Conservation (phyloP, 1,140 invertebrate genomes). For the Vanessa atalanta region DNA sequence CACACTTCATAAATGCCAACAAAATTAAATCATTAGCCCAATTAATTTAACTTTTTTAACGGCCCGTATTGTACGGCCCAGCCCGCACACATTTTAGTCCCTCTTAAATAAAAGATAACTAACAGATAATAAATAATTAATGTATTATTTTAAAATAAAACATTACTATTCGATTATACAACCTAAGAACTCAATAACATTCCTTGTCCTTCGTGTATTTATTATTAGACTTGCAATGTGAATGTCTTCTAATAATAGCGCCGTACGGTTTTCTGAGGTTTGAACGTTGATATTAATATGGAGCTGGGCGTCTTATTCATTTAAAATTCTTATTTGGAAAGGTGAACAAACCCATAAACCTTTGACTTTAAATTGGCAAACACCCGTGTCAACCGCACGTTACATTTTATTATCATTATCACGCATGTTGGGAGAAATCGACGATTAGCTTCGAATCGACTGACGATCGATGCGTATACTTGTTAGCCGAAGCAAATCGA, state of each 20-base stretch:
- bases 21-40: too few relatives aligned
- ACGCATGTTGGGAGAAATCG: conserved; percentile 54
- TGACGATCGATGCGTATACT: conserved; percentile 44
- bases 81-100: too few relatives aligned
- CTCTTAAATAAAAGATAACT: too few relatives aligned
- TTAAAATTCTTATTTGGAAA: conserved; percentile 5
- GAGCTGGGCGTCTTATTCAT: not conserved
- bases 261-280: conserved; percentile 17
- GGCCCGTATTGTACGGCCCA: too few relatives aligned
- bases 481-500: conserved; percentile 54
- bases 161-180: not conserved
- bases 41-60: too few relatives aligned
- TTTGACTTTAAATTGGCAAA: conserved; percentile 24
- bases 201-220: conserved; percentile 23
- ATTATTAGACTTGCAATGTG: conserved; percentile 25
- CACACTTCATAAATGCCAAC: too few relatives aligned
- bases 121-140: too few relatives aligned
- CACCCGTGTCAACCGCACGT: conserved; percentile 21
- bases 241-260: conserved; percentile 32
- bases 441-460: conserved; percentile 44
- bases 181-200: conserved; percentile 14
- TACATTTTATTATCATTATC: conserved; percentile 41
- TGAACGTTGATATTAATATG: not conserved
- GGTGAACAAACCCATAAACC: conserved; percentile 33
- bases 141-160: not conserved